Base-by-base conservation (phyloP, 2,888 invertebrate species). In the Erebia aethiops region DNA sequence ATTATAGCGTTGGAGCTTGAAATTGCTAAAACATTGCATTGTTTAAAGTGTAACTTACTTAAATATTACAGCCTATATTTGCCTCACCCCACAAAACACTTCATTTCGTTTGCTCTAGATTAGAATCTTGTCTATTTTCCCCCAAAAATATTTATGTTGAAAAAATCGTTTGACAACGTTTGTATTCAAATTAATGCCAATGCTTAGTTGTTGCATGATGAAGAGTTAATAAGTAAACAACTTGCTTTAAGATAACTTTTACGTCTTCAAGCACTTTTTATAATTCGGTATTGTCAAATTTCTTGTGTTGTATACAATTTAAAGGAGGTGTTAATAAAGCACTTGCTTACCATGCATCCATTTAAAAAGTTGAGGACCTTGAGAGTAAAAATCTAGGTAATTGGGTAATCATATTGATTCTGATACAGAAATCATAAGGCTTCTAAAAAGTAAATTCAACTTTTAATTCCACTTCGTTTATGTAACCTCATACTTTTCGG, bases 21-120 rank as follows among this genome's bases (percentile, higher is more conserved):
- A 16, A 43, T 60, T 41, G 51, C 67, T 10, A 21, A 70, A 67
- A 74, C 67, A 68, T 71, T 70, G 65, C 62, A 26, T n/a, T 63
- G 67, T 70, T 70, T 8, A 54, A 54, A 54, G 13, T 49, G 16
- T 35, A 52, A 16, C n/a, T 11, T 11, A 16, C 21, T 21, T 11
- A 51, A 21, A 63, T 51, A 51, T 57, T 57, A 14, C 1, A 57
- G 56, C 21, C n/a, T 21, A 56, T 21, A 21, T 21, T 57, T 57
- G 5, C 56, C 7, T 21, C 5, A 5, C 13, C 13, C 10, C 26
- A 21, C 14, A 21, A 2, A 16, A 11, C 3, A 13, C 11, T 18
- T 18, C n/a, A 41, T 11, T 41, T 16, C 41, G 2, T 60, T 60
- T n/a, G 16, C 41, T 57, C 26, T 57, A 57, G 11, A 1, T 18